A percentile compares a stretch with the other conserved stretches of the same genome.
Evolutionary conservation across 2,113 vertebrate genomes (phyloP).

Genomic region (Notarius quadriscutis): DNA sequence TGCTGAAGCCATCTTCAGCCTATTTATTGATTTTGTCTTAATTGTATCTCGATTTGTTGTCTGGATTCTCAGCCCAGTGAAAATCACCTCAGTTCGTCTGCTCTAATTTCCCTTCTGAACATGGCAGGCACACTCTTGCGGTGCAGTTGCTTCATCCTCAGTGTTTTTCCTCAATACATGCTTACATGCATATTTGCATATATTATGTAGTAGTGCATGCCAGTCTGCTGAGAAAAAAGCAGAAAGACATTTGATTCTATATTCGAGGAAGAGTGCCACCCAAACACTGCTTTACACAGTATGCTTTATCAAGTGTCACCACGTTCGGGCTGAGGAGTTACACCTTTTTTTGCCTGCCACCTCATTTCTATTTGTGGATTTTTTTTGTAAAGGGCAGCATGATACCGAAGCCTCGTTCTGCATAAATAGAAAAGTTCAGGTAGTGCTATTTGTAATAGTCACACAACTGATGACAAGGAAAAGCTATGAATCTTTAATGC

Average conservation of each 20-base stretch:
- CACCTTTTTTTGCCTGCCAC: constrained; percentile 15
- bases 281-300: constrained; percentile 29
- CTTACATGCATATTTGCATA: constrained; percentile 53
- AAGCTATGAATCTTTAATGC: constrained; percentile 49
- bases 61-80: constrained; percentile 17
- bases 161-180: constrained; percentile 43
- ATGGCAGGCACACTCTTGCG: constrained; percentile 45
- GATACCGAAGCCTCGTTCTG: neutral
- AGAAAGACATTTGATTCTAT: constrained; percentile 4
- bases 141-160: constrained; percentile 41
- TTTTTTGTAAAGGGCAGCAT: neutral
- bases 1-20: constrained; percentile 36
- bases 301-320: constrained; percentile 22
- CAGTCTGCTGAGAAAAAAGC: constrained; percentile 29
- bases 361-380: neutral
- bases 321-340: constrained; percentile 17
- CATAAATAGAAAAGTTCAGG: constrained; percentile 16
- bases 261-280: constrained; percentile 10
- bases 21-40: constrained; percentile 33
- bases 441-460: constrained; percentile 37
- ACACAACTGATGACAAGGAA: constrained; percentile 28
- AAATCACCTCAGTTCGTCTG: constrained; percentile 20
- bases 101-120: constrained; percentile 25
- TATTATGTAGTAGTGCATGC: constrained; percentile 39
- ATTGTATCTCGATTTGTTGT: constrained; percentile 28